A percentile compares a stretch with the other conserved stretches of the same genome.
Evolutionary conservation across 2,113 vertebrate species (phyloP).

Genomic region (Bagarius yarrelli): DNA sequence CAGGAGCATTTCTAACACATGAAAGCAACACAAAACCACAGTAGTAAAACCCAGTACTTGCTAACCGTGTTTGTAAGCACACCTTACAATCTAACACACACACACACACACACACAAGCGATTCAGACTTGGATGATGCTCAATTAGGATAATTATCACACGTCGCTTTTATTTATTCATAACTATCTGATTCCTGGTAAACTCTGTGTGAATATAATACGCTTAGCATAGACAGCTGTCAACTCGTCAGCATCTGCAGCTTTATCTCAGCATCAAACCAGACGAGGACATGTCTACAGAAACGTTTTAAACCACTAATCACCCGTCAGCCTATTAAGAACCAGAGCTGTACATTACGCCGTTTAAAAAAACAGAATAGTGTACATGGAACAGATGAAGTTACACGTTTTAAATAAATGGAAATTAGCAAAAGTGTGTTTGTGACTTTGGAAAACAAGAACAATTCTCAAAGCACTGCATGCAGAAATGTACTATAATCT

Average conservation of each 20-base stretch:
- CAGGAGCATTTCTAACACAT: too few species aligned
- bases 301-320: slow-evolving; percentile 7
- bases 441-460: neutral
- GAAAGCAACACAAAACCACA: too few species aligned
- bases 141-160: neutral
- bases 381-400: neutral
- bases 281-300: slow-evolving; percentile 4
- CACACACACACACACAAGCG: too few species aligned
- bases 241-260: neutral
- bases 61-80: too few species aligned
- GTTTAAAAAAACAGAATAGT: neutral
- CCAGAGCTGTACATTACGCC: neutral
- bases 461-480: neutral
- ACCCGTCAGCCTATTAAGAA: neutral
- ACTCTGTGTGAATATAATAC: neutral
- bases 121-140: neutral
- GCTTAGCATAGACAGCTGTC: neutral
- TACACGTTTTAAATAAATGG: too few species aligned
- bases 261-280: slow-evolving; percentile 9
- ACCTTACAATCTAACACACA: too few species aligned
- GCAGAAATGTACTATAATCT: neutral
- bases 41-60: too few species aligned
- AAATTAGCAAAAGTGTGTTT: neutral
- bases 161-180: slow-evolving; percentile 11
- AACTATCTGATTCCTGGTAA: neutral